Evolutionary conservation across 2,888 invertebrate species (phyloP), one percentile per base, ranked within the genome.

Genomic region (Andrena minutula): DNA sequence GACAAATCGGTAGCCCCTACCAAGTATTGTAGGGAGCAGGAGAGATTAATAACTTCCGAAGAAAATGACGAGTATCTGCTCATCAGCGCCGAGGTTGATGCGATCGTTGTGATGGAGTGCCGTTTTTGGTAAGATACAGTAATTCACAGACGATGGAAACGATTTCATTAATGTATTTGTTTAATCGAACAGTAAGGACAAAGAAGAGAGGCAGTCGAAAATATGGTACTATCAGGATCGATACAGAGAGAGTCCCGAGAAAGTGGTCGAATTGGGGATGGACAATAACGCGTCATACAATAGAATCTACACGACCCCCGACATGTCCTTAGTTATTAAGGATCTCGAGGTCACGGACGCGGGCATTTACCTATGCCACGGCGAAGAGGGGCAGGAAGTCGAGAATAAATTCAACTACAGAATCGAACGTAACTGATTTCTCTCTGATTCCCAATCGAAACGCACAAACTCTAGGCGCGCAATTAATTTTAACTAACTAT

Each of bases 311-410:
- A 92, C 95, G 26, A 94, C 92, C 61, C 85, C 92, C 0, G 94
- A 95, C 12, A 94, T 95, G 83, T 94, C 94, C 35, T 91, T 95
- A 60, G 92, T 94, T 2, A 94, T 95, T 61, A 92, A 91, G 76
- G 92, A 94, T 82, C 90, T 95, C 23, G 88, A 91, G 0, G 41
- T 66, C 0, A 79, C 90, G 5, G 95, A 95, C 86, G 89, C 92
- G 2, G 95, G 95, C 0, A 91, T 95, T 85, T 95, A 95, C 90
- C 94, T 93, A 72, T 95, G 95, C 79, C 93, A 94, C 79, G 94
- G 94, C 20, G 86, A 91, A n/a, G 93, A 94, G 2, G 92, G 92
- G 4, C 90, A 94, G 66, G 93, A 94, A 71, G 79, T 82, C 12
- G 91, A 94, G 58, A 93, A 94, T 49, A 94, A 94, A 89, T 94